Evolutionary conservation across 1,140 invertebrate species (phyloP).

Genomic region (Drosophila tropicalis): DNA sequence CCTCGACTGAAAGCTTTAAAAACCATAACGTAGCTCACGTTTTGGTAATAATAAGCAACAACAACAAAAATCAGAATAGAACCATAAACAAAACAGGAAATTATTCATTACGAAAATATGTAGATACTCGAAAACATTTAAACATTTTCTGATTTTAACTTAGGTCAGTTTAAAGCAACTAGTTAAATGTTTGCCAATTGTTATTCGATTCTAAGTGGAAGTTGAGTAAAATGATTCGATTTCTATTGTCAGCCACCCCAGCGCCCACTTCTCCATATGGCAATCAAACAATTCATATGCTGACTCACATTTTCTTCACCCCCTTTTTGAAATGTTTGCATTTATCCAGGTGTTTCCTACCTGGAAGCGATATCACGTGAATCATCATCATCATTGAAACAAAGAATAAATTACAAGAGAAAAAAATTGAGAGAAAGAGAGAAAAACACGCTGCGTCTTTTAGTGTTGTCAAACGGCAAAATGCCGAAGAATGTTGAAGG

Average conservation of each 20-base stretch:
- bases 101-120: slow-evolving; percentile 3
- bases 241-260: not conserved
- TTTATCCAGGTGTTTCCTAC: slow-evolving; percentile 76
- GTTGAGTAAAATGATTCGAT: no score
- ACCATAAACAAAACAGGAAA: slow-evolving; percentile 4
- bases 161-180: no score
- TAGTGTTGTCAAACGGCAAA: slow-evolving; percentile 46
- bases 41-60: slow-evolving; percentile 49
- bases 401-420: slow-evolving; percentile 18
- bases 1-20: slow-evolving; percentile 41
- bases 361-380: slow-evolving; percentile 9
- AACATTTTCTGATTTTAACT: not conserved
- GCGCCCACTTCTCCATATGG: not conserved
- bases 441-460: slow-evolving; percentile 16
- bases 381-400: slow-evolving; percentile 20
- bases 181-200: no score
- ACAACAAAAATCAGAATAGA: not conserved
- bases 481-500: slow-evolving; percentile 65
- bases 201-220: no score
- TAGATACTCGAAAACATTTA: not conserved
- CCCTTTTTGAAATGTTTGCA: slow-evolving; percentile 35
- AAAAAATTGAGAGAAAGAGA: slow-evolving; percentile 16
- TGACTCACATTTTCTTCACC: slow-evolving; percentile 47
- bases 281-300: not conserved
- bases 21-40: slow-evolving; percentile 54